phyloP scores from a whole-genome alignment of 2,797 vertebrate species.

The Phylloscopus collybita region DNA sequence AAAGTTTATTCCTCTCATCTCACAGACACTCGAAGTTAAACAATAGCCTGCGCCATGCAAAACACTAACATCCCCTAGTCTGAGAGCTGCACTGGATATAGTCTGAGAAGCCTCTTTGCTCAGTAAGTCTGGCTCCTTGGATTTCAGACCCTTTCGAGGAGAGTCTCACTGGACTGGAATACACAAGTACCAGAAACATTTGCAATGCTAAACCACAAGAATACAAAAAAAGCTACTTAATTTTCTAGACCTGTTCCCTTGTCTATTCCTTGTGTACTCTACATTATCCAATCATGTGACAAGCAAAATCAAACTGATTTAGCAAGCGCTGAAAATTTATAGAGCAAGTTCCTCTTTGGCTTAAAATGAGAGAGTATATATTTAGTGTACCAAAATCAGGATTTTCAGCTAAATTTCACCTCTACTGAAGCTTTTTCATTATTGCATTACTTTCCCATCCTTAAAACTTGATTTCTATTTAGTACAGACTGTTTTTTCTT shows the following conservation, averaged over 20 bases:
- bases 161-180: neutral
- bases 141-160: neutral
- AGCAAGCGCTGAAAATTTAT: neutral
- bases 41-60: neutral
- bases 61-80: neutral
- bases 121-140: neutral
- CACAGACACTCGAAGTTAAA: neutral
- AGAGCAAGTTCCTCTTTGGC: neutral
- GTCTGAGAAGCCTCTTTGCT: neutral
- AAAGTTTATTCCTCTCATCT: neutral
- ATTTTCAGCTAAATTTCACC: neutral
- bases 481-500: neutral
- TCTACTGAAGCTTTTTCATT: neutral
- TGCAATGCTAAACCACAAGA: neutral
- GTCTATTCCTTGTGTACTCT: neutral
- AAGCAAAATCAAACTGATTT: neutral
- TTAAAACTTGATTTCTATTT: neutral
- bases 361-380: neutral
- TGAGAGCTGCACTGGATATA: neutral
- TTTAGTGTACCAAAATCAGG: neutral
- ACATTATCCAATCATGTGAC: neutral
- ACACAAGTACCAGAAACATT: neutral
- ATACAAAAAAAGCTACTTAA: neutral
- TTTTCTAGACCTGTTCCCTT: neutral
- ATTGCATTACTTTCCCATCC: neutral